These are phyloP conservation scores for Vidua macroura DNA, from an alignment of 2,113 vertebrate genomes.

Conservation along the genomic window DNA sequence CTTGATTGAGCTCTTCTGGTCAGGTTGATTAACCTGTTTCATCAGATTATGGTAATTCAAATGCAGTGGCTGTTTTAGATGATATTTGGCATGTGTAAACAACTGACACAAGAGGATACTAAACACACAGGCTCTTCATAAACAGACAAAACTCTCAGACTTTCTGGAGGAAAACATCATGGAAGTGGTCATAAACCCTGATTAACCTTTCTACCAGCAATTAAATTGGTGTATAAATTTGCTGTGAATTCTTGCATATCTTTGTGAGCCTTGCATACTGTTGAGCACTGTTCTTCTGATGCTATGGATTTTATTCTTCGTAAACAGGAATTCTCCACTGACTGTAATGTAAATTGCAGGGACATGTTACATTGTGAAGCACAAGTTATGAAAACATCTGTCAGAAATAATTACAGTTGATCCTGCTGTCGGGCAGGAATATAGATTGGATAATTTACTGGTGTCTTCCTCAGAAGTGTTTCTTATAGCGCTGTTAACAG, in stretches of 20 bases:
- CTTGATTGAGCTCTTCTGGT: neutral
- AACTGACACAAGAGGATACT: neutral
- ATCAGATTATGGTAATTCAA: neutral
- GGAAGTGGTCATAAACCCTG: neutral
- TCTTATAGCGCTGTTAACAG: neutral
- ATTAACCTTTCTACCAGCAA: neutral
- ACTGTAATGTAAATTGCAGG: neutral
- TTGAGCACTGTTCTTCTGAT: neutral
- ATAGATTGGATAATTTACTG: neutral
- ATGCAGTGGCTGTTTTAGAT: neutral
- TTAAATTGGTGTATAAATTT: neutral
- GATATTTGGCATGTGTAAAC: neutral
- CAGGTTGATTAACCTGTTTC: neutral
- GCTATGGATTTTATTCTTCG: neutral
- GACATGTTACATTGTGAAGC: neutral
- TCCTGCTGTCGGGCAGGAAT: neutral
- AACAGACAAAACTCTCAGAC: neutral
- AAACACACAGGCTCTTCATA: neutral
- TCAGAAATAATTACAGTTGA: constrained; percentile 15
- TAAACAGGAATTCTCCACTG: neutral
- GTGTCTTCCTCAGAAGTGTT: neutral
- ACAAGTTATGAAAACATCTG: constrained; percentile 9
- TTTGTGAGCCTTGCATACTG: neutral
- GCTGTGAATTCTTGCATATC: neutral
- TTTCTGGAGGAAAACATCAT: neutral